Evolutionary conservation across 2,797 vertebrate species (phyloP), one percentile per base, ranked within the genome.

Genomic region (Macroramphosus scolopax): DNA sequence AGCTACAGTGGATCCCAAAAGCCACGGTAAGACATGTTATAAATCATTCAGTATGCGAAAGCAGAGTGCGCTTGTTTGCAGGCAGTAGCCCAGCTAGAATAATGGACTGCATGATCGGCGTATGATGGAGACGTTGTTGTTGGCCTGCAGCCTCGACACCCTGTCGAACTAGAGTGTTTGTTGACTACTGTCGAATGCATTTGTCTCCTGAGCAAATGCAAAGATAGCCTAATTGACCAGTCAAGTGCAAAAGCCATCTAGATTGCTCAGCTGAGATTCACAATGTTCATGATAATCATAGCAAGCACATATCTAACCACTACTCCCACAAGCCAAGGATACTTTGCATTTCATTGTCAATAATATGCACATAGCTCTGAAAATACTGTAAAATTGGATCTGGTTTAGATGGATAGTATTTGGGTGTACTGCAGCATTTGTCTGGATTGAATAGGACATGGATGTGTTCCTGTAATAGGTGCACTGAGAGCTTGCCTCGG

Each of bases 1-100:
- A 89, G 88, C 90, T 84, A 77, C 88, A 80, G 87, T 87, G 89
- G 87, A 89, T 79, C 67, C 83, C 80, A 81, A 65, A 83, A 87
- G 84, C 84, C 89, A 90, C 89, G 89, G 90, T 92, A 86, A 86
- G 89, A 77, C 51, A 24, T 49, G 65, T 63, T 77, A 75, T 67
- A 68, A 78, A 87, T 84, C 65, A 83, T 77, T 69, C 40, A 78
- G 15, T 40, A 26, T 30, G 48, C 30, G 14, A 18, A 54, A 49
- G 51, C 31, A 59, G 31, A 41, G 18, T 46, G 54, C 48, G 29
- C 40, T 34, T 33, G 9, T 54, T 25, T 49, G 46, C 49, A 46
- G 41, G 14, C n/a, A 9, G 46, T 28, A 28, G 12, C 26, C 6
- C 14, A 22, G 34, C 26, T 9, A 1, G 36, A 32, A 9, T 14